Base-by-base conservation (phyloP, 2,888 invertebrate genomes). In the Serripes groenlandicus region DNA sequence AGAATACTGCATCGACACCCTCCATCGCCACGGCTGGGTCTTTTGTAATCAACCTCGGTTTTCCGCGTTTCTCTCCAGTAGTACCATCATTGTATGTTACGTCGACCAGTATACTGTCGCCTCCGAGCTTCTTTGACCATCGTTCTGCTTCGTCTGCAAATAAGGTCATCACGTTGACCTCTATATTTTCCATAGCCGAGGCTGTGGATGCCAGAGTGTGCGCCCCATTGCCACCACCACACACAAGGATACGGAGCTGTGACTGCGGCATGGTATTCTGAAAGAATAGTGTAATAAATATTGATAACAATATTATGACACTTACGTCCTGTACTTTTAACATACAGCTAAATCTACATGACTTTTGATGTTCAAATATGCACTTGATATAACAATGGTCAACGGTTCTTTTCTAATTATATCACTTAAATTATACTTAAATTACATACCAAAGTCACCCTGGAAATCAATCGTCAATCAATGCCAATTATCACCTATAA, bases 141-240 rank as follows among this genome's bases (percentile, higher is more conserved):
- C 91, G 49, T 35, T 92, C 89, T 15, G 92, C 92, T 72, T 92
- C 92, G 71, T 92, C 92, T 0, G 85, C 80, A 71, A 87, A 92
- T 58, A 92, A 73, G 0, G 90, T 88, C 68, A 92, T 79, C 0
- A 92, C 89, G 32, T 90, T 80, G 21, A 90, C 90, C 28, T 90
- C 88, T 11, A 88, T 82, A 28, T 88, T 87, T 21, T 87, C 73
- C 7, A 87, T 78, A 35, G 87, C 68, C 0, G 92, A 69, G 0
- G 91, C 89, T 3, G 87, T 75, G 4, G 90, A 90, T 3, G 92
- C 87, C 64, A 90, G 66, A 34, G 90, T 91, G 64, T 92, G 92
- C 18, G 92, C 91, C 15, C 91, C 92, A 89, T 92, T 92, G 18
- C 92, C 92, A 21, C 92, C 92, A 15, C 92, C 92, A 73, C 92